phyloP scores from a whole-genome alignment of 1,140 invertebrate species.

The Tetraneura akinire region DNA sequence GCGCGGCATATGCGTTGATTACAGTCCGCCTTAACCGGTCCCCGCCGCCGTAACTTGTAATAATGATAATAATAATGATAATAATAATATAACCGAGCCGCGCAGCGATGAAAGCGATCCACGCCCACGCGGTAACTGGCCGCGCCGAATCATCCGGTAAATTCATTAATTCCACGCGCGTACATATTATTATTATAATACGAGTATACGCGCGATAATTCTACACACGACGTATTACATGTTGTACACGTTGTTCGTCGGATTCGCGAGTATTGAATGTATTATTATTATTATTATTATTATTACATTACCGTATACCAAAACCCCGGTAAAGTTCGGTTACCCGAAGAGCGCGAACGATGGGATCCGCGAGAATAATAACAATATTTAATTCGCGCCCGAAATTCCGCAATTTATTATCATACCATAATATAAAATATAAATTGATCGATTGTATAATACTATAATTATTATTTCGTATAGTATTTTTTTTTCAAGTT shows the following conservation, averaged over 20 bases:
- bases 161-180: slow-evolving; percentile 32
- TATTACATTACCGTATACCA: too few relatives aligned
- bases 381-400: too few relatives aligned
- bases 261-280: not conserved
- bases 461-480: too few relatives aligned
- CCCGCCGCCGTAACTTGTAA: slow-evolving; percentile 46
- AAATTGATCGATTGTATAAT: too few relatives aligned
- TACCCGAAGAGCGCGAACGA: not conserved
- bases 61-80: slow-evolving; percentile 22
- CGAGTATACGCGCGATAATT: too few relatives aligned
- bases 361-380: not conserved
- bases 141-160: slow-evolving; percentile 43
- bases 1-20: slow-evolving; percentile 44
- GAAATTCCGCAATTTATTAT: too few relatives aligned
- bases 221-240: too few relatives aligned
- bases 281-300: not conserved
- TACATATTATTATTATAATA: not conserved
- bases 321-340: too few relatives aligned
- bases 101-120: slow-evolving; percentile 44
- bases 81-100: slow-evolving; percentile 22
- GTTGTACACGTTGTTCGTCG: not conserved
- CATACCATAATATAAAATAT: too few relatives aligned
- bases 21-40: slow-evolving; percentile 43
- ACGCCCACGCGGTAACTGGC: slow-evolving; percentile 50
- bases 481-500: too few relatives aligned